Conservation (phyloP, 2,113 vertebrate genomes). For the Raja brachyura region DNA sequence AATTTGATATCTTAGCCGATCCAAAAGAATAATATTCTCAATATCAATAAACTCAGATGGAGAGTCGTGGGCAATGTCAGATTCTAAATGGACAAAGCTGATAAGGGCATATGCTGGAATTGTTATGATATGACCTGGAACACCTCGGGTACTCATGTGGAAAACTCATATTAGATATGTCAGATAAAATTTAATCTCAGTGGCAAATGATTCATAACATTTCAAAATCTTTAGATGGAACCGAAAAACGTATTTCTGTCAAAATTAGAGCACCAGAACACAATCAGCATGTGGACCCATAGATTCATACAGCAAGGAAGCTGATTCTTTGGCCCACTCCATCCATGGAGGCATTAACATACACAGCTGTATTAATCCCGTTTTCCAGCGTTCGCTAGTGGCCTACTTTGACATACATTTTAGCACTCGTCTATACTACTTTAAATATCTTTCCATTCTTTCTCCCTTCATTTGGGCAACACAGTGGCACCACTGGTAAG, state of each 20-base stretch:
- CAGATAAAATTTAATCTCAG: constrained; percentile 31
- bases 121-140: constrained; percentile 2
- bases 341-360: neutral
- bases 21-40: neutral
- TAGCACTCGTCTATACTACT: too few species aligned
- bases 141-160: constrained; percentile 8
- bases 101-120: constrained; percentile 32
- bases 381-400: too few species aligned
- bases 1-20: constrained; percentile 7
- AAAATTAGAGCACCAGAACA: neutral
- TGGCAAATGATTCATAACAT: neutral
- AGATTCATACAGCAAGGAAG: neutral
- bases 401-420: too few species aligned
- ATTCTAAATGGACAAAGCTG: constrained; percentile 27
- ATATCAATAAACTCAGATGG: neutral
- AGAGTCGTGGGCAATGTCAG: neutral
- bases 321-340: neutral
- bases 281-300: too few species aligned
- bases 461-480: too few species aligned
- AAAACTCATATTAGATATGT: constrained; percentile 34
- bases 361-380: too few species aligned
- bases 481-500: too few species aligned
- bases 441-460: neutral
- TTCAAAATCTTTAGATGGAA: neutral
- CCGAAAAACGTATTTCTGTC: neutral